A percentile compares a stretch with the other conserved stretches of the same genome.
Conservation (phyloP, 2,888 invertebrate genomes). For the Agrotis ipsilon region DNA sequence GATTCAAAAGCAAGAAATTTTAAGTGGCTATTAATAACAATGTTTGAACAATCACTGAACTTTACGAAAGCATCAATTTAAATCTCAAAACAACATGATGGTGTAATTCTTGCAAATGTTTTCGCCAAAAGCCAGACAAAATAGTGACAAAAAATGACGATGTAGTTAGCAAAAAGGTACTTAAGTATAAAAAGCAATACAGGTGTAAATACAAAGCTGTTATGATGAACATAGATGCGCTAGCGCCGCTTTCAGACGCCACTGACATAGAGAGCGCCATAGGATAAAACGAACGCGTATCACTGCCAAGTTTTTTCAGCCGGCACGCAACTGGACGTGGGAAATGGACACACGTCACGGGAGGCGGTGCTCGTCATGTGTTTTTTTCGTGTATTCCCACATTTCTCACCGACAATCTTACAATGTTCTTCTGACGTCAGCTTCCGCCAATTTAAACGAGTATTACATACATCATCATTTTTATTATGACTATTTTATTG, state of each 20-base stretch:
- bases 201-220: constrained; percentile 41
- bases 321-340: constrained; percentile 76
- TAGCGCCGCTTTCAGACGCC: constrained; percentile 75
- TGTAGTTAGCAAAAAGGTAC: constrained; percentile 8
- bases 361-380: constrained; percentile 60
- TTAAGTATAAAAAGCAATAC: constrained; percentile 8
- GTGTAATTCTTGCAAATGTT: constrained; percentile 36
- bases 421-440: constrained; percentile 31
- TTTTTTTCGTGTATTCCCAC: constrained; percentile 45
- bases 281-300: constrained; percentile 75
- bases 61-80: constrained; percentile 15
- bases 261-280: constrained; percentile 80
- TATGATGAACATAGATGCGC: constrained; percentile 50
- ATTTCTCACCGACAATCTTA: constrained; percentile 23
- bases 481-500: constrained; percentile 24
- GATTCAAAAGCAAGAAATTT: constrained; percentile 25
- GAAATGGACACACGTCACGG: constrained; percentile 73
- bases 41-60: constrained; percentile 31
- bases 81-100: constrained; percentile 34
- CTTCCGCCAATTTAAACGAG: constrained; percentile 34
- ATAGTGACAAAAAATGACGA: constrained; percentile 24
- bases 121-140: constrained; percentile 44
- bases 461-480: constrained; percentile 37
- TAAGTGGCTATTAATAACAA: constrained; percentile 29
- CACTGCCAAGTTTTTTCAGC: constrained; percentile 86